Evolutionary conservation across 1,140 invertebrate species (phyloP), one percentile per base, ranked within the genome.

Genomic region (Helicoverpa armigera): DNA sequence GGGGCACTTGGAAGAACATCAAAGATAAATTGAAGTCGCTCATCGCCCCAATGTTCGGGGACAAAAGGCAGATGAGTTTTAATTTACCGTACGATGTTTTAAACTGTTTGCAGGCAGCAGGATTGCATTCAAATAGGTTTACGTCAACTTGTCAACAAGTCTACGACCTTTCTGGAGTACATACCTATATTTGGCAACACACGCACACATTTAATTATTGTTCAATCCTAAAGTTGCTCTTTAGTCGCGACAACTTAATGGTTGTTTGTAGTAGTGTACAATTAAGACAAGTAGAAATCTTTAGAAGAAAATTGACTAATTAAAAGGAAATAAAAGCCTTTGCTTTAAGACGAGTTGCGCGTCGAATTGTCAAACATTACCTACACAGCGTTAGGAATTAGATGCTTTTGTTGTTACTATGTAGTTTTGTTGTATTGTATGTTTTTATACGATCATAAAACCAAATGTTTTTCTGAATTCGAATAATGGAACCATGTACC

Each of bases 341-440:
- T 23, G 13, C 12, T 31, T 18, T 7, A 23, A 13, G 23, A 53
- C 69, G 23, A n/a, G n/a, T 13, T 1, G 31, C 48, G 16, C 69
- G 13, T 29, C 14, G 50, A 70, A 72, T 72, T 54, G 50, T 31
- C 50, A 72, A 72, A 72, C 3, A 72, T 35, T 29, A 54, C 51
- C 31, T n/a, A n/a, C n/a, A n/a, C 23, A 43, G 18, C n/a, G 13
- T 23, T 50, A 12, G 18, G 13, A 18, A 2, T n/a, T 10, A 35
- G 2, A 31, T 16, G 16, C 29, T 69, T 13, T 69, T 13, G 65
- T 69, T 69, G 65, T 69, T 69, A 12, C n/a, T 23, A 50, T 23
- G n/a, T 65, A 43, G 60, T 13, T 2, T 13, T 35, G n/a, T 65
- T 14, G 14, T 10, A 43, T n/a, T 65, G 13, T 65, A n/a, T 11